Percentiles rank a stretch among this genome's conserved stretches.
Evolutionary conservation across 1,140 invertebrate genomes (phyloP).

Genomic region (Pseudachorutes palmiensis): DNA sequence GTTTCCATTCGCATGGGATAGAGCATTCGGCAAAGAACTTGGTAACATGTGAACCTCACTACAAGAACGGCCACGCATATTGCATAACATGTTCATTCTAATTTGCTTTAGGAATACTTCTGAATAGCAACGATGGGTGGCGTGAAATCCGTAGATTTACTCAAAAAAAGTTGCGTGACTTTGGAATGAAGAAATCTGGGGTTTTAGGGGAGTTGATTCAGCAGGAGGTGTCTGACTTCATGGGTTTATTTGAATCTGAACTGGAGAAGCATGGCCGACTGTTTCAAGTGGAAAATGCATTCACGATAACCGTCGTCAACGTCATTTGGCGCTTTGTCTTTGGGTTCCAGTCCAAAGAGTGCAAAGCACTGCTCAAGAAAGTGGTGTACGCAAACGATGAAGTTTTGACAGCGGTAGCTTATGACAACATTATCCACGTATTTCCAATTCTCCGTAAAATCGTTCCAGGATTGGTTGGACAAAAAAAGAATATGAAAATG

Average conservation of each 20-base stretch:
- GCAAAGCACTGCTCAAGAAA: not conserved
- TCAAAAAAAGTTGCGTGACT: slow-evolving; percentile 41
- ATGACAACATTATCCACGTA: not conserved
- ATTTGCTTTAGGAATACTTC: slow-evolving; percentile 40
- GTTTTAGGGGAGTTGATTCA: not conserved
- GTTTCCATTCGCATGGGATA: not conserved
- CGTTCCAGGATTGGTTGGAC: not conserved
- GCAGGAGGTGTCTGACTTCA: not conserved
- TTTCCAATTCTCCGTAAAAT: not conserved
- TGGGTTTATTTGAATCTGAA: not conserved
- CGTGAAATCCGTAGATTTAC: slow-evolving; percentile 45
- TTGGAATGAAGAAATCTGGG: slow-evolving; percentile 42
- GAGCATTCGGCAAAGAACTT: not conserved
- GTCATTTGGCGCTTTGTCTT: not conserved
- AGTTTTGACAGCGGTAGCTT: not conserved
- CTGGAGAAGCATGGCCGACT: not conserved
- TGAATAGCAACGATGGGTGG: slow-evolving; percentile 42
- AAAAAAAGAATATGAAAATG: not conserved
- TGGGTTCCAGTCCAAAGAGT: not conserved
- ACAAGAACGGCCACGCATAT: not conserved
- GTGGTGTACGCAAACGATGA: not conserved
- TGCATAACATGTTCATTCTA: not conserved
- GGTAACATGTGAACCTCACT: not conserved
- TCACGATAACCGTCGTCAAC: not conserved
- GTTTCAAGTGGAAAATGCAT: not conserved